phyloP scores from a whole-genome alignment of 2,888 invertebrate genomes.

The Lepidocyrtoides sp. region DNA sequence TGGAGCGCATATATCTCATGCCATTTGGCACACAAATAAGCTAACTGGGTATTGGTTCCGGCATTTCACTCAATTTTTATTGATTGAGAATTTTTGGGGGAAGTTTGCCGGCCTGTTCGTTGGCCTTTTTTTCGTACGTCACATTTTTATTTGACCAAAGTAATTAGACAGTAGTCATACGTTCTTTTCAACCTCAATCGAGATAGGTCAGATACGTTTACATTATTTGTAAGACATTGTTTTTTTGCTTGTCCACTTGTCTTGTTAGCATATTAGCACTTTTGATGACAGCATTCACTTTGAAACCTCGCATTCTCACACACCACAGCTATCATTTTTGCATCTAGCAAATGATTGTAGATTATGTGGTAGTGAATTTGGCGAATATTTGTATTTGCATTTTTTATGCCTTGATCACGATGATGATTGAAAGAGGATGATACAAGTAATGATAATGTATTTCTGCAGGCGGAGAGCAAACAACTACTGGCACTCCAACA shows the following conservation, averaged over 20 bases:
- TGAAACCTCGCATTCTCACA: not conserved
- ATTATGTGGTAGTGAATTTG: not conserved
- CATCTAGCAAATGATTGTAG: not conserved
- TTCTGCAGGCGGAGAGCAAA: slow-evolving; percentile 10
- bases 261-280: slow-evolving; percentile 54
- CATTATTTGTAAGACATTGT: not conserved
- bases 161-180: not conserved
- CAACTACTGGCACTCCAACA: slow-evolving; percentile 8
- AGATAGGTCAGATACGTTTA: slow-evolving; percentile 13
- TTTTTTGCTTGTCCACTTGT: not conserved
- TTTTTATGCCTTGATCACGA: slow-evolving; percentile 40
- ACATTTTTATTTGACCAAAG: not conserved
- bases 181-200: not conserved
- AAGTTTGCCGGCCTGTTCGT: slow-evolving; percentile 21
- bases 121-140: not conserved
- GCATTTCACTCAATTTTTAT: not conserved
- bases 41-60: slow-evolving; percentile 33
- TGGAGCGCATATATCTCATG: not conserved
- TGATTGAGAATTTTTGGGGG: not conserved
- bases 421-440: not conserved
- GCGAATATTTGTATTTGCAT: slow-evolving; percentile 15
- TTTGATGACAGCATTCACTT: slow-evolving; percentile 34
- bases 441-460: slow-evolving; percentile 61
- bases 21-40: not conserved
- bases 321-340: not conserved